These are phyloP conservation scores for Tetranychus cinnabarinus DNA, from an alignment of 1,140 invertebrate species.

Conservation along the genomic window DNA sequence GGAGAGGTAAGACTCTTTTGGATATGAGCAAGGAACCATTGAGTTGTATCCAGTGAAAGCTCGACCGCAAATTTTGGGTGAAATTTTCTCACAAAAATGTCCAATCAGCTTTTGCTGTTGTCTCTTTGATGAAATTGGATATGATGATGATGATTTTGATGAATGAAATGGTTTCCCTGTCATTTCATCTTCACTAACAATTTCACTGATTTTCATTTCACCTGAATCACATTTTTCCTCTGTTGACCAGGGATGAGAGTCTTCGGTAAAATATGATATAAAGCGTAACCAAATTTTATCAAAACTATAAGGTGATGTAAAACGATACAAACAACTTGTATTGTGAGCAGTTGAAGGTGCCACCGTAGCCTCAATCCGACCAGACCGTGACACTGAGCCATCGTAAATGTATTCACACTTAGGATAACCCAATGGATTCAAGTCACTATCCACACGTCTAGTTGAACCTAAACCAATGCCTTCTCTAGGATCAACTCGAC, in stretches of 20 bases:
- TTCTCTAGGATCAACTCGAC: constrained; percentile 10
- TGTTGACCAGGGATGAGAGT: constrained; percentile 12
- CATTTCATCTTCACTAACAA: neutral
- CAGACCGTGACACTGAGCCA: constrained; percentile 42
- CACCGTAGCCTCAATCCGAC: constrained; percentile 15
- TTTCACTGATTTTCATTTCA: constrained; percentile 13
- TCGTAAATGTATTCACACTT: constrained; percentile 63
- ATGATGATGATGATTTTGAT: too few relatives aligned
- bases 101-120: constrained; percentile 5
- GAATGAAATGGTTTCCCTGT: too few relatives aligned
- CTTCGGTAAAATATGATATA: constrained; percentile 21
- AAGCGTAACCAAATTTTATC: constrained; percentile 67
- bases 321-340: constrained; percentile 59
- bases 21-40: constrained; percentile 13
- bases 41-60: constrained; percentile 10
- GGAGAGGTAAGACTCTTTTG: constrained; percentile 14
- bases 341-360: constrained; percentile 44
- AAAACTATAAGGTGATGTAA: constrained; percentile 38
- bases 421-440: constrained; percentile 25
- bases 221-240: constrained; percentile 12
- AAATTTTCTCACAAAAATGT: constrained; percentile 14
- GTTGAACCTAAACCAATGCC: constrained; percentile 23
- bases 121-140: neutral
- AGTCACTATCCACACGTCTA: constrained; percentile 22
- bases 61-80: constrained; percentile 13